Evolutionary conservation across 2,113 vertebrate species (phyloP).

Genomic region (Plestiodon gilberti): DNA sequence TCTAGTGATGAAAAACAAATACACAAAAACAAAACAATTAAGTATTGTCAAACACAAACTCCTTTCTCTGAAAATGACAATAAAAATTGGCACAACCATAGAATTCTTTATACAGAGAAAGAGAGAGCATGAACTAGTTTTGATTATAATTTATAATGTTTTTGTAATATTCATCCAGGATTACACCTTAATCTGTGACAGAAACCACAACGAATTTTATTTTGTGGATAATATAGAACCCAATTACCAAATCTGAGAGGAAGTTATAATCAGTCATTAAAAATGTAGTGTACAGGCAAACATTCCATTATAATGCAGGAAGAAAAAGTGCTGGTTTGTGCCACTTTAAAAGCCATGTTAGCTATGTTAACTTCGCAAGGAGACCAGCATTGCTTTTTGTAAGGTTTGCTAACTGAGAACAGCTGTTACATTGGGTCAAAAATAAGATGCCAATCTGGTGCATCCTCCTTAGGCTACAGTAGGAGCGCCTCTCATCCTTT

Average conservation of each 20-base stretch:
- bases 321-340: slow-evolving; percentile 47
- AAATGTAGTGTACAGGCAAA: slow-evolving; percentile 18
- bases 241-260: background rate
- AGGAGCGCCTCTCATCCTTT: background rate
- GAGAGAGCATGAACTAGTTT: too few relatives aligned
- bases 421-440: slow-evolving; percentile 33
- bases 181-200: background rate
- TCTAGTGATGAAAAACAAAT: slow-evolving; percentile 32
- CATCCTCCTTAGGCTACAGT: slow-evolving; percentile 11
- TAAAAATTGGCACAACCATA: background rate
- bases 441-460: background rate
- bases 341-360: slow-evolving; percentile 52
- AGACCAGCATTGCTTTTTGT: slow-evolving; percentile 49
- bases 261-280: slow-evolving; percentile 39
- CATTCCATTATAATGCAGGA: slow-evolving; percentile 38
- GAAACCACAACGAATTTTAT: background rate
- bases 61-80: slow-evolving; percentile 7
- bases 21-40: background rate
- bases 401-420: slow-evolving; percentile 48
- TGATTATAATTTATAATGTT: background rate
- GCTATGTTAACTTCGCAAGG: slow-evolving; percentile 45
- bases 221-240: background rate
- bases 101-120: background rate
- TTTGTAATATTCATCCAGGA: background rate
- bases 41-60: background rate